Evolutionary conservation across 2,797 vertebrate species (phyloP).

Genomic region (Coreius guichenoti): DNA sequence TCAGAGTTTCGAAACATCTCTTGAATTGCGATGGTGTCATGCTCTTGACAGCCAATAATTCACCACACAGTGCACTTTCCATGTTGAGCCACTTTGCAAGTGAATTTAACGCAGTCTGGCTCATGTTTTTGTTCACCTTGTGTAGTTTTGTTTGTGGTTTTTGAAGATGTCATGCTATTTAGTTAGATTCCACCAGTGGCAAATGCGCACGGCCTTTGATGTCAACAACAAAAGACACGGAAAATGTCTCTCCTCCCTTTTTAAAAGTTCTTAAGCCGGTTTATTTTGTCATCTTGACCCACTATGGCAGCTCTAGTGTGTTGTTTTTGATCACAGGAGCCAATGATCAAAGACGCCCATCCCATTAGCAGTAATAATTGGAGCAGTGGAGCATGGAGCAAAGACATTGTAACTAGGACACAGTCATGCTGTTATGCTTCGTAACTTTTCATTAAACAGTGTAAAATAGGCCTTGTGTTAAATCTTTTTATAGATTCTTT

Average conservation of each 20-base stretch:
- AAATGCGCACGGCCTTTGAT: not conserved
- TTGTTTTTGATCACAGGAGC: constrained; percentile 21
- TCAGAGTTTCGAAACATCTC: not conserved
- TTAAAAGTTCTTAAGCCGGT: not conserved
- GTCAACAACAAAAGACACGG: constrained; percentile 1
- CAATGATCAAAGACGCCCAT: constrained; percentile 23
- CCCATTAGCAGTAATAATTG: constrained; percentile 41
- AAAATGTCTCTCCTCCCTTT: constrained; percentile 8
- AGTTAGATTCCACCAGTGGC: not conserved
- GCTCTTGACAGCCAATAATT: not conserved
- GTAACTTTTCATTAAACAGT: constrained; percentile 39
- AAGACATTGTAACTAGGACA: constrained; percentile 27
- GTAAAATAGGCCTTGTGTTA: constrained; percentile 38
- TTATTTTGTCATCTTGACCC: not conserved
- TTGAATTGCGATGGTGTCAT: not conserved
- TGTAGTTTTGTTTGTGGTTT: not conserved
- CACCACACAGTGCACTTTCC: not conserved
- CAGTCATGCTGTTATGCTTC: constrained; percentile 17
- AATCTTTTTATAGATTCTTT: constrained; percentile 63
- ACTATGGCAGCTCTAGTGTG: not conserved
- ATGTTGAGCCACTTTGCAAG: not conserved
- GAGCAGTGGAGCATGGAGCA: constrained; percentile 31
- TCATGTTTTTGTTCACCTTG: not conserved
- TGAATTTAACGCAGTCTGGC: not conserved
- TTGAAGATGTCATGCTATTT: not conserved